Evolutionary conservation across 2,797 vertebrate species (phyloP).

Genomic region (Toxotes lorentzi): DNA sequence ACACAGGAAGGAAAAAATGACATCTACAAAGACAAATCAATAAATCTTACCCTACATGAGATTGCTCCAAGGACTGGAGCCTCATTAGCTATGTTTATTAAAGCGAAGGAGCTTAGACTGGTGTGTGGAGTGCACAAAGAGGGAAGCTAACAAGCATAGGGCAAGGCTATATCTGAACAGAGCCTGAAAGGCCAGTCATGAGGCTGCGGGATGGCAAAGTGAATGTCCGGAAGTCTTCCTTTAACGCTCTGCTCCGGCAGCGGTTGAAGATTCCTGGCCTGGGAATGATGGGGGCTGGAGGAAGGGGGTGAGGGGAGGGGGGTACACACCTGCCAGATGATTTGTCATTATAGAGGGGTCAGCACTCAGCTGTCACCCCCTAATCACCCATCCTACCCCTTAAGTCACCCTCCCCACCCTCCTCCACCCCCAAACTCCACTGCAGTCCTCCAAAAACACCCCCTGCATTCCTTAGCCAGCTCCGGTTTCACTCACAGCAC

Average conservation of each 20-base stretch:
- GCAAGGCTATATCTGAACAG: conserved; percentile 46
- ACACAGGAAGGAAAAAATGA: conserved; percentile 27
- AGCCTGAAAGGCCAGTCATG: conserved; percentile 55
- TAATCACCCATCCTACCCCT: conserved; percentile 86
- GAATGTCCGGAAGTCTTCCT: conserved; percentile 87
- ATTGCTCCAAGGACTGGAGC: conserved; percentile 52
- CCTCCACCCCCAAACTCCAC: conserved; percentile 71
- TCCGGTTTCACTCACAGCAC: conserved; percentile 85
- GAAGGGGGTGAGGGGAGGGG: conserved; percentile 35
- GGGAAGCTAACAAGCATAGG: conserved; percentile 44
- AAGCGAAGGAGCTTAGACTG: conserved; percentile 33
- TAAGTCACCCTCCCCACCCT: conserved; percentile 59
- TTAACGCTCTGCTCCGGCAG: conserved; percentile 76
- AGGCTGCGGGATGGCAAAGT: conserved; percentile 52
- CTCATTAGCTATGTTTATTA: conserved; percentile 69
- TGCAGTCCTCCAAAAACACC: conserved; percentile 75
- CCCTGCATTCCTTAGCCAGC: conserved; percentile 83
- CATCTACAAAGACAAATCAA: conserved; percentile 53
- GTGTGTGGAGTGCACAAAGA: conserved; percentile 40
- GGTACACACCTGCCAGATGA: conserved; percentile 88
- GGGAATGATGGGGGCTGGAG: conserved; percentile 68
- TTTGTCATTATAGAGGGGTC: conserved; percentile 90
- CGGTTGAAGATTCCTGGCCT: conserved; percentile 71
- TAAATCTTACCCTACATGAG: conserved; percentile 36
- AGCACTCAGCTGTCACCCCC: conserved; percentile 90